A percentile compares a stretch with the other conserved stretches of the same genome.
Conservation (phyloP, 2,113 vertebrate species). For the Pollimyrus isidori region DNA sequence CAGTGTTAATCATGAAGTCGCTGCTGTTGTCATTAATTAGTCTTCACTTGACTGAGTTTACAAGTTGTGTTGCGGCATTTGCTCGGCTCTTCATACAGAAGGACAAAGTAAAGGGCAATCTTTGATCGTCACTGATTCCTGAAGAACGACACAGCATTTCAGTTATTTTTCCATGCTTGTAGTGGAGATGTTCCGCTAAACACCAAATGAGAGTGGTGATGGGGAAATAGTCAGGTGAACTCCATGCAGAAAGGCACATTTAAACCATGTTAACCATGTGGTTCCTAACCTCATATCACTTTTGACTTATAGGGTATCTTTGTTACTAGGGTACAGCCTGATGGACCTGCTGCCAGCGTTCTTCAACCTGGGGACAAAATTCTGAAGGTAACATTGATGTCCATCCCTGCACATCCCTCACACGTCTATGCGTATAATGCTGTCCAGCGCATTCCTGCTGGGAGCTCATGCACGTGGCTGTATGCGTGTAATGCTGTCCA, state of each 20-base stretch:
- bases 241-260: slow-evolving; percentile 64
- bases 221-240: not conserved
- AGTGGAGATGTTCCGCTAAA: not conserved
- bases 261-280: slow-evolving; percentile 64
- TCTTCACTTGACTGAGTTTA: not conserved
- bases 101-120: not conserved
- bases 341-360: slow-evolving; percentile 82
- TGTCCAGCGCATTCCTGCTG: slow-evolving; percentile 24
- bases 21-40: not conserved
- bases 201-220: not conserved
- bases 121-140: not conserved
- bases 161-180: not conserved
- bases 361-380: slow-evolving; percentile 98
- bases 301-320: slow-evolving; percentile 99
- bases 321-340: slow-evolving; percentile 99
- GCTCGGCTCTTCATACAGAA: not conserved
- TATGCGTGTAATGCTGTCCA: slow-evolving; percentile 21
- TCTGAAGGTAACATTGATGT: slow-evolving; percentile 76
- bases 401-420: slow-evolving; percentile 32
- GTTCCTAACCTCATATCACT: slow-evolving; percentile 98
- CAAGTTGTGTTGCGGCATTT: not conserved
- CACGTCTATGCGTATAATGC: slow-evolving; percentile 19
- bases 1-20: not conserved
- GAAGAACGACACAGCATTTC: not conserved
- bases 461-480: slow-evolving; percentile 30